Evolutionary conservation across 2,797 vertebrate species (phyloP).

Genomic region (Tarsius wallacei): DNA sequence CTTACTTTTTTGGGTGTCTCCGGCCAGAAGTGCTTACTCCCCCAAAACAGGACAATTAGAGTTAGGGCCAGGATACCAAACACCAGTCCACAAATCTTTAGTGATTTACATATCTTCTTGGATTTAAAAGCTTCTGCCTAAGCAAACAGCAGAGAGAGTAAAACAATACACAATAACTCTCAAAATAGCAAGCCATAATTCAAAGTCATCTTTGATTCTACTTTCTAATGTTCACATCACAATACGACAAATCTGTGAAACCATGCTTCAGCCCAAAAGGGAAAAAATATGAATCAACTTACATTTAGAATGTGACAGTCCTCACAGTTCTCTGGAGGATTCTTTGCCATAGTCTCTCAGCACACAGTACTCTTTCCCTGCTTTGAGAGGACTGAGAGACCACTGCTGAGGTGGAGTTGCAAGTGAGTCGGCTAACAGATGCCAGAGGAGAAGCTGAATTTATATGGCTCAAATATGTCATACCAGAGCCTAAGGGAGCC

Average conservation of each 20-base stretch:
- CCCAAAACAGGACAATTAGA: conserved; percentile 93
- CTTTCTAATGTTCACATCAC: conserved; percentile 52
- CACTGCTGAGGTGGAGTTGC: conserved; percentile 87
- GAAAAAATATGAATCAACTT: conserved; percentile 83
- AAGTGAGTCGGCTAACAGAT: conserved; percentile 82
- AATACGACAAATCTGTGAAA: conserved; percentile 71
- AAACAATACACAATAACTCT: conserved; percentile 72
- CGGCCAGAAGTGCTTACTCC: conserved; percentile 94
- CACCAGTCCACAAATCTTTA: conserved; percentile 93
- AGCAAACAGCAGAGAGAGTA: conserved; percentile 76
- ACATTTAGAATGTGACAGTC: conserved; percentile 89
- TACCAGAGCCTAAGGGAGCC: conserved; percentile 72
- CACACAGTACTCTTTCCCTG: conserved; percentile 70
- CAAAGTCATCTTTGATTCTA: conserved; percentile 76
- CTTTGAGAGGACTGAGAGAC: conserved; percentile 80
- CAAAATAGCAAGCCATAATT: conserved; percentile 74
- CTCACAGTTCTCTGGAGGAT: conserved; percentile 84
- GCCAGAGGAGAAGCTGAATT: conserved; percentile 82
- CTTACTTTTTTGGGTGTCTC: conserved; percentile 94
- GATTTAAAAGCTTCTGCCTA: conserved; percentile 94
- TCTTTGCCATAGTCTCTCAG: conserved; percentile 88
- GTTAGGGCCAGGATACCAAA: conserved; percentile 92
- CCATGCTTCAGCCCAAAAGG: conserved; percentile 68
- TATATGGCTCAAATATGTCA: conserved; percentile 84
- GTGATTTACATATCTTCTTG: conserved; percentile 90